Conservation (phyloP, 2,888 invertebrate genomes). For the Abrostola tripartita region DNA sequence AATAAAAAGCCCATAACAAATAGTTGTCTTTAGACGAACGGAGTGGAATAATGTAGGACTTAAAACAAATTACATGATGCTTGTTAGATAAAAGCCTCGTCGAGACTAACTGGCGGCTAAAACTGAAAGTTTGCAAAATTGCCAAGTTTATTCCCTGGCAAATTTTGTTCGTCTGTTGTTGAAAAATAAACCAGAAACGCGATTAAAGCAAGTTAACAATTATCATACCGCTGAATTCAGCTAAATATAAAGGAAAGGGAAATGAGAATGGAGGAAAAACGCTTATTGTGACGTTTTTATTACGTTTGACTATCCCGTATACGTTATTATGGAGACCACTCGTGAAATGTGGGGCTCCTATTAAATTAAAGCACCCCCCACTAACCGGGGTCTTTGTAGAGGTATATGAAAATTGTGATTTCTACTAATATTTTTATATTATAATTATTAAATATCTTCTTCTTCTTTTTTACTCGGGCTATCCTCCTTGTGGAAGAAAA, state of each 20-base stretch:
- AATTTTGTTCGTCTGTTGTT: conserved; percentile 23
- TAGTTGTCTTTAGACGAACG: conserved; percentile 29
- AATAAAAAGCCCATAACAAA: conserved; percentile 17
- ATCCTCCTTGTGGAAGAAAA: no score
- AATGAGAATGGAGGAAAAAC: neutral
- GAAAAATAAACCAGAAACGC: conserved; percentile 21
- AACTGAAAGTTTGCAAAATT: conserved; percentile 41
- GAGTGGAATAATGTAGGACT: conserved; percentile 33
- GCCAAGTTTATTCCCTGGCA: conserved; percentile 31
- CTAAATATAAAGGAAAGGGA: conserved; percentile 11
- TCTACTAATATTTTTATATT: no score
- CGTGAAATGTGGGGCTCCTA: neutral
- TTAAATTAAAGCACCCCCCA: no score
- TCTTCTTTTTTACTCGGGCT: no score
- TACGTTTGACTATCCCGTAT: neutral
- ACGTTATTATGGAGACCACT: neutral
- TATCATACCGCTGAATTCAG: conserved; percentile 7
- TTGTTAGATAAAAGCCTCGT: conserved; percentile 38
- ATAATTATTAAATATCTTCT: no score
- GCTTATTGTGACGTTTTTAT: conserved; percentile 14
- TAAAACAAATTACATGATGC: conserved; percentile 50
- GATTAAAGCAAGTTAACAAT: conserved; percentile 16
- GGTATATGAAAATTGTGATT: no score
- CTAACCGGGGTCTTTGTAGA: no score
- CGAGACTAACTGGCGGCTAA: conserved; percentile 19